Evolutionary conservation across 1,140 invertebrate species (phyloP), one percentile per base, ranked within the genome.

Genomic region (Drosophila navojoa): DNA sequence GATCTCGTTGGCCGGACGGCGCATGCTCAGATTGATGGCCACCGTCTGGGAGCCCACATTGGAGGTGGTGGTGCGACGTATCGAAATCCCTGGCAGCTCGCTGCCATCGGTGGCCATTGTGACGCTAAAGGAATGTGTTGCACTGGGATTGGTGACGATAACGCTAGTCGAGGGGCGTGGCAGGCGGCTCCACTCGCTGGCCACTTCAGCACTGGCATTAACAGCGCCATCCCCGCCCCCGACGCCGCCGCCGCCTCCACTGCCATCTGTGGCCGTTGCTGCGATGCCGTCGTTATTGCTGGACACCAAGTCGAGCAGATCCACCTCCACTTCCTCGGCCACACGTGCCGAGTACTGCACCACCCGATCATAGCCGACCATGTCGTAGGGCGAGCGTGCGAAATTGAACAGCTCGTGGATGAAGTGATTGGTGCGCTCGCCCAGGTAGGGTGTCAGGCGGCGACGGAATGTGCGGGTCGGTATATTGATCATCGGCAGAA

Each of bases 351-450:
- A 79, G 55, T 94, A 94, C 45, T 93, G 93, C 0, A 94, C 93
- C 42, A 93, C 92, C 42, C 94, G 92, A 82, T 96, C 96, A 81
- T 96, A 96, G 22, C 95, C 96, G 52, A 95, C 93, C 93, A 98
- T 95, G 81, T 97, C 97, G 91, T 95, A 97, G 0, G 96, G 96
- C 7, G 96, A 97, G 27, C 95, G 94, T 42, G 97, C 97, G 93
- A 97, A 99, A 90, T 95, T 95, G 71, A 96, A 95, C 67, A 99
- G 94, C 91, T 99, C 98, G 81, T 98, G 97, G 40, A 97, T 93
- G 92, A 99, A 99, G 91, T 98, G 97, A 67, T 95, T 94, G 0
- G 95, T 95, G 63, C 94, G 93, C 13, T 92, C 91, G 13, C 94
- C 93, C 54, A 92, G 49, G 81, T 94, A 95, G 3, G 93, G 91